phyloP scores from a whole-genome alignment of 2,888 invertebrate genomes.

The Phortica okadai region DNA sequence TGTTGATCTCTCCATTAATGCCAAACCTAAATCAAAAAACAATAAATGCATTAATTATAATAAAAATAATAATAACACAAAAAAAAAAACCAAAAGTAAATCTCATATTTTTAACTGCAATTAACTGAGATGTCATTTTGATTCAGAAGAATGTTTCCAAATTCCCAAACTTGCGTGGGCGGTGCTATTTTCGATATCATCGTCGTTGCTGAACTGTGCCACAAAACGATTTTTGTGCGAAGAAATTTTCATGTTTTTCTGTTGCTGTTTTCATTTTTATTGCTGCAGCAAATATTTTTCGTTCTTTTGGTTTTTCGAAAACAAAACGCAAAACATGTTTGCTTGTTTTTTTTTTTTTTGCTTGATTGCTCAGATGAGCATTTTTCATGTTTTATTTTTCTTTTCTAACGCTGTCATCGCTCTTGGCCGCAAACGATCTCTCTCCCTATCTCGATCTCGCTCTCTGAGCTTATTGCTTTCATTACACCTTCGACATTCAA shows the following conservation, averaged over 20 bases:
- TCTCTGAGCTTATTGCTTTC: not conserved
- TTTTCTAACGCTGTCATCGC: not conserved
- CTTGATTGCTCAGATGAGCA: too few species aligned
- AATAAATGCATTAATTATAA: not conserved
- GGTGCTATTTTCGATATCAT: constrained; percentile 56
- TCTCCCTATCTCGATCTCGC: not conserved
- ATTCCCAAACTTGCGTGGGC: constrained; percentile 63
- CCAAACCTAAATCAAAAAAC: not conserved
- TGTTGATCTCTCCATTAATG: constrained; percentile 57
- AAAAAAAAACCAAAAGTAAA: too few species aligned
- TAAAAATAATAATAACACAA: not conserved
- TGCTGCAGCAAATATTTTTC: constrained; percentile 9
- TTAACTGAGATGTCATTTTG: not conserved
- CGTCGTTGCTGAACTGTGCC: not conserved
- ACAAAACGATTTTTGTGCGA: not conserved
- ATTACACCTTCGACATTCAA: not conserved
- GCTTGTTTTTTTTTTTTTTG: not conserved
- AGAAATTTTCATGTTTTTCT: constrained; percentile 2
- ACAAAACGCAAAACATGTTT: constrained; percentile 5
- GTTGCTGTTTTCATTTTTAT: not conserved
- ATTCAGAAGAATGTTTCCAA: constrained; percentile 44
- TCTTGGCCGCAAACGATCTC: not conserved
- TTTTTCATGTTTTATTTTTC: not conserved
- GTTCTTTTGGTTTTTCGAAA: not conserved
- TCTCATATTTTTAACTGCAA: not conserved